Evolutionary conservation across 1,140 invertebrate species (phyloP), one percentile per base, ranked within the genome.

Genomic region (Lordiphosa clarofinis): DNA sequence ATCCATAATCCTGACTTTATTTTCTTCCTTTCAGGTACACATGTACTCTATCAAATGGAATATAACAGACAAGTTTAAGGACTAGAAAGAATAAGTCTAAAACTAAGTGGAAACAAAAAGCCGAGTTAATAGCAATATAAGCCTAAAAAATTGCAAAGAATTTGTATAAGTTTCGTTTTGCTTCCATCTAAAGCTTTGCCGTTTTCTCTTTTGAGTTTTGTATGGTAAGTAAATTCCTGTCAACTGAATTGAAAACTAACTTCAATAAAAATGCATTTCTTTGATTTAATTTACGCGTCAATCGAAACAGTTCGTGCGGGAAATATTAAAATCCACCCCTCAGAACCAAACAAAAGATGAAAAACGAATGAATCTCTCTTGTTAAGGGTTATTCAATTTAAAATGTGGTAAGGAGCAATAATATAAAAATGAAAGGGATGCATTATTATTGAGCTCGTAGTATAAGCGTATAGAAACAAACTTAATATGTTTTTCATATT

Each of bases 281-380:
- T 48, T 52, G n/a, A 82, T 75, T 67, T 50, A 8, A 57, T 68
- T 72, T 56, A 53, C 33, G 56, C 67, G 40, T 42, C 49, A 38
- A 15, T 33, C 36, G 19, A 38, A 68, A 11, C 33, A 49, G 69
- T 43, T 56, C 76, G 76, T 76, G 72, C 63, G 68, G 46, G 24
- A 82, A 81, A 61, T 76, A 69, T 81, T 62, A 46, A 19, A 58
- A 46, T 57, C 74, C 46, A 43, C 46, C 65, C 56, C 71, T 49
- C 55, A 33, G 28, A 40, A 31, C 12, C 21, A 21, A 46, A 54
- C 31, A 38, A 49, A 7, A 9, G 8, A 11, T 24, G 21, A 43
- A 28, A 12, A 28, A 10, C 8, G 50, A 40, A 54, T 15, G 33
- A 55, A 52, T 38, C 39, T 39, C 40, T 69, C 59, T 57, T 59